phyloP scores from a whole-genome alignment of 2,888 invertebrate species.

The Eupithecia dodoneata region DNA sequence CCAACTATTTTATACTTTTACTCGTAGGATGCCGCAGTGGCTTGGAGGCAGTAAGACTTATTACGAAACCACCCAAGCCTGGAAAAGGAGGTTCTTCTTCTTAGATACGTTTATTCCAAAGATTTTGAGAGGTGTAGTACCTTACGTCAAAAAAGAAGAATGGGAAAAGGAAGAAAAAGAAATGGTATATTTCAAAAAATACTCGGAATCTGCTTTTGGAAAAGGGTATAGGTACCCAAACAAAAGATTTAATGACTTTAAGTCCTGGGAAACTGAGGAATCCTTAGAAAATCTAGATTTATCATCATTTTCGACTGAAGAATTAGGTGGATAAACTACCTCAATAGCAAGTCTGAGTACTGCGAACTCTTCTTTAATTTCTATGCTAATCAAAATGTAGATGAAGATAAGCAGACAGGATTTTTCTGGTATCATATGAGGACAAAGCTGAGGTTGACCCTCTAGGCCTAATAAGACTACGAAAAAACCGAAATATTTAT shows the following conservation, averaged over 20 bases:
- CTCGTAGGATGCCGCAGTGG: not conserved
- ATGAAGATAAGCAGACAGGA: not conserved
- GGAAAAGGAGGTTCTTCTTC: slow-evolving; percentile 9
- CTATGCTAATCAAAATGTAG: not conserved
- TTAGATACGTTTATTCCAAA: slow-evolving; percentile 6
- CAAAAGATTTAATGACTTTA: slow-evolving; percentile 16
- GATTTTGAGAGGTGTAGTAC: not conserved
- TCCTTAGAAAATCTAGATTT: not conserved
- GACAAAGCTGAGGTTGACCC: not conserved
- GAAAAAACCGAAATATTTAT: not conserved
- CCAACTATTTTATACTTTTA: not conserved
- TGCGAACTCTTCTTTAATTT: not conserved
- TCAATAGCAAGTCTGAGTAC: not conserved
- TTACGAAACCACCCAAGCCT: not conserved
- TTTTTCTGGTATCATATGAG: not conserved
- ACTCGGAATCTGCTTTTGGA: slow-evolving; percentile 2
- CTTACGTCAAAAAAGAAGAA: slow-evolving; percentile 1
- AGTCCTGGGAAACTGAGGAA: slow-evolving; percentile 7
- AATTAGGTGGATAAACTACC: not conserved
- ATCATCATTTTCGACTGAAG: not conserved
- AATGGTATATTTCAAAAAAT: not conserved
- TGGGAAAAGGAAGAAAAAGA: slow-evolving; percentile 8
- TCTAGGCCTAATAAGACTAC: not conserved
- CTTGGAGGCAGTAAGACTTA: not conserved
- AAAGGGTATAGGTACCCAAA: slow-evolving; percentile 25